Evolutionary conservation across 2,113 vertebrate species (phyloP), one percentile per base, ranked within the genome.

Genomic region (Rattus rattus): DNA sequence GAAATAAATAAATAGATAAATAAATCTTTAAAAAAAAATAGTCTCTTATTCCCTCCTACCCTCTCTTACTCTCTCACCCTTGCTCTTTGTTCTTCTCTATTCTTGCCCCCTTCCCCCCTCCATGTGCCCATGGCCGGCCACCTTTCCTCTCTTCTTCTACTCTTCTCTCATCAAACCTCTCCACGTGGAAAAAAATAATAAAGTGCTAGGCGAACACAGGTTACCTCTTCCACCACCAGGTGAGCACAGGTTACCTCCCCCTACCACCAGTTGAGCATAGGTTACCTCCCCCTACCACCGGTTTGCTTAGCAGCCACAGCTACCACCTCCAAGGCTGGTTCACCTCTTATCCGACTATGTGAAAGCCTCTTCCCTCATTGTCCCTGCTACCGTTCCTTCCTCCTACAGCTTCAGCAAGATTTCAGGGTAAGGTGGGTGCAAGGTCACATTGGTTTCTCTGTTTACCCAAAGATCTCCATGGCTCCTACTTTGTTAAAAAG

Each of bases 281-380:
- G 13, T 67, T 11, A 67, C 54, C 89, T 93, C 90, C 36, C 43
- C 43, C 43, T n/a, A 75, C 43, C 11, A 2, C 63, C 16, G 2
- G 28, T 26, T 85, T 39, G 19, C 85, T 79, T 59, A 79, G 63
- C n/a, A 47, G 76, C 75, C 52, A 17, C 1, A 1, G 73, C 9
- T 77, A 20, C 67, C 17, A 13, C 24, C 33, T 87, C 39, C 67
- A 70, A 52, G 43, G 65, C 65, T 11, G 16, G 3, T 28, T 89
- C 0, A 0, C 6, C 63, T 67, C 47, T 13, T 2, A 0, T 72
- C 79, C 49, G 88, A 49, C 43, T 7, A 14, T 2, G 4, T 5
- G 12, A 73, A 3, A 20, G 49, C 47, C 33, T 17, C 13, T 49
- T 52, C 16, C 12, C 67, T 52, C 19, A 6, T 22, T 56, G 22